phyloP scores from a whole-genome alignment of 2,113 vertebrate genomes.

The Brienomyrus longianalis region DNA sequence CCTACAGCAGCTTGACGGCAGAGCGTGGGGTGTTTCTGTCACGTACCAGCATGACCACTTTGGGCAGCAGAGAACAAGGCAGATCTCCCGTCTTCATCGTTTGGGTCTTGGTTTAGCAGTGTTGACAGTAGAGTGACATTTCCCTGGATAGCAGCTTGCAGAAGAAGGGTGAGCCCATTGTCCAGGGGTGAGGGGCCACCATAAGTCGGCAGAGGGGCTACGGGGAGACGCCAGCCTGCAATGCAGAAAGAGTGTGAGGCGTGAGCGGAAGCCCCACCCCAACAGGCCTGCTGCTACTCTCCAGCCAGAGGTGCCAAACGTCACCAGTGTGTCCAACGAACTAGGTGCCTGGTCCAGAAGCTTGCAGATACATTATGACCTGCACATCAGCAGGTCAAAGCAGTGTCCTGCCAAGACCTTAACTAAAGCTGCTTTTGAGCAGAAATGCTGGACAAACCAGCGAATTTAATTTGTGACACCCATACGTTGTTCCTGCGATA shows the following conservation, averaged over 20 bases:
- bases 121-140: constrained; percentile 99
- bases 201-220: constrained; percentile 84
- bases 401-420: not conserved
- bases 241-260: constrained; percentile 60
- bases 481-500: not conserved
- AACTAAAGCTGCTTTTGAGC: not conserved
- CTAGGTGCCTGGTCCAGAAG: not conserved
- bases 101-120: constrained; percentile 93
- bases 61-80: constrained; percentile 99
- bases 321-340: not conserved
- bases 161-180: constrained; percentile 93
- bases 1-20: not conserved
- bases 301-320: not conserved
- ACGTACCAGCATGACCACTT: constrained; percentile 87
- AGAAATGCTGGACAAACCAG: not conserved
- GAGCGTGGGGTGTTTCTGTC: not conserved
- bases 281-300: not conserved
- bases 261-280: not conserved
- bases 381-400: not conserved
- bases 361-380: not conserved
- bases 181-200: constrained; percentile 98
- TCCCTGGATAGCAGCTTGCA: constrained; percentile 99
- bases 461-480: not conserved
- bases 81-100: constrained; percentile 74
- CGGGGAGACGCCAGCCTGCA: constrained; percentile 96